A percentile compares a stretch with the other conserved stretches of the same genome.
These are phyloP conservation scores for Drosophila ercepeae DNA, from an alignment of 1,140 invertebrate species.

Conservation along the genomic window DNA sequence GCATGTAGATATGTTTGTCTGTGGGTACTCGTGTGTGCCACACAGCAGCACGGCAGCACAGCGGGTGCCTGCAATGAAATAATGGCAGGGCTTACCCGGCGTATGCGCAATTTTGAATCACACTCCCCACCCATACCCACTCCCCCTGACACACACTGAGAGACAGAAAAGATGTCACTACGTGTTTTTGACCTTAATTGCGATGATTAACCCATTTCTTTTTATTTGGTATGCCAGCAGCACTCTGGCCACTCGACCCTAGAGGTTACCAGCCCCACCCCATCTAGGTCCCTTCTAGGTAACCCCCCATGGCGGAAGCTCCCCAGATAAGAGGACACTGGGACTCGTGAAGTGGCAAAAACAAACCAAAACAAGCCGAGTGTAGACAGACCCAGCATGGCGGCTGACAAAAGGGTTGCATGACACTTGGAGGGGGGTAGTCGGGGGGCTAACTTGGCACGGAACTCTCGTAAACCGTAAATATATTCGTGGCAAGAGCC, in stretches of 20 bases:
- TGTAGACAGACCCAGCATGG: neutral
- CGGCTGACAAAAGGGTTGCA: neutral
- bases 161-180: conserved; percentile 28
- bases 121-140: conserved; percentile 26
- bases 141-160: too few relatives aligned
- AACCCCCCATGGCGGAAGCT: conserved; percentile 12
- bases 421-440: neutral
- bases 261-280: conserved; percentile 22
- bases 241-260: conserved; percentile 45
- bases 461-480: conserved; percentile 1
- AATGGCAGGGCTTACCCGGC: conserved; percentile 69
- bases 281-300: neutral
- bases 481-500: neutral
- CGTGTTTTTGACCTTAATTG: conserved; percentile 79
- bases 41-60: conserved; percentile 3
- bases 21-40: too few relatives aligned
- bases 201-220: conserved; percentile 75
- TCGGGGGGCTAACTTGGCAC: conserved; percentile 9
- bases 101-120: conserved; percentile 74
- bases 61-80: conserved; percentile 64
- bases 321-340: conserved; percentile 35
- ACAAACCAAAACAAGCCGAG: conserved; percentile 27
- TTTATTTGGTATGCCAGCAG: conserved; percentile 44
- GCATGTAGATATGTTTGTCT: neutral
- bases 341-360: conserved; percentile 2